Base-by-base conservation (phyloP, 2,888 invertebrate species). In the Darwinula stevensoni region DNA sequence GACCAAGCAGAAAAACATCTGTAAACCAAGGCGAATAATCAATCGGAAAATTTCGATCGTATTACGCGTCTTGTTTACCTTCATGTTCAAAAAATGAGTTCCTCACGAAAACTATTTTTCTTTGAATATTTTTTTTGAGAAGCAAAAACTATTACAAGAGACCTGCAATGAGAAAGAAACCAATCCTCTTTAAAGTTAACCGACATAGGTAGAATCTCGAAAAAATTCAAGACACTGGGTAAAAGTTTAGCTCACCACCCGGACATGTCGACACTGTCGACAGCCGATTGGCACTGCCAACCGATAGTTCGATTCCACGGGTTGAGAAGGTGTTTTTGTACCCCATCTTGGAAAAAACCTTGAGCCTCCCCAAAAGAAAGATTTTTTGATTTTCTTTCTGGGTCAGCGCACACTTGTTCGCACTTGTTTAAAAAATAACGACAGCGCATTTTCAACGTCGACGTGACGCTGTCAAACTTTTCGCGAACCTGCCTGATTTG, bases 241-340 rank as follows among this genome's bases (percentile, higher is more conserved):
- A 22, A 22, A 6, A 22, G n/a, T 6, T 22, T 22, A 22, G n/a
- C 22, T 22, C 22, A 22, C 22, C 22, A 22, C 9, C n/a, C 22
- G n/a, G 22, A 22, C 22, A n/a, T 22, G 22, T 22, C 22, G 22
- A 22, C 22, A 22, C 22, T 22, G 22, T 22, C 22, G 22, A 22
- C 22, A 22, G 22, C 22, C 22, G 22, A 22, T 22, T 22, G 22
- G 22, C 22, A 22, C 22, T 22, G 22, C 22, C 22, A n/a, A 22
- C 6, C 22, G n/a, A 22, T n/a, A 22, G 9, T 22, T 22, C 22
- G 22, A 22, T 22, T 22, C 22, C 22, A 9, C 22, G 9, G 22
- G 22, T 22, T 22, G 22, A 22, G 22, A 22, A 22, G 22, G 22
- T 22, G 22, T 22, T 22, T 22, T 22, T 22, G 22, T 22, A 22